Evolutionary conservation across 2,888 invertebrate genomes (phyloP), one percentile per base, ranked within the genome.

Genomic region (Pteria penguin): DNA sequence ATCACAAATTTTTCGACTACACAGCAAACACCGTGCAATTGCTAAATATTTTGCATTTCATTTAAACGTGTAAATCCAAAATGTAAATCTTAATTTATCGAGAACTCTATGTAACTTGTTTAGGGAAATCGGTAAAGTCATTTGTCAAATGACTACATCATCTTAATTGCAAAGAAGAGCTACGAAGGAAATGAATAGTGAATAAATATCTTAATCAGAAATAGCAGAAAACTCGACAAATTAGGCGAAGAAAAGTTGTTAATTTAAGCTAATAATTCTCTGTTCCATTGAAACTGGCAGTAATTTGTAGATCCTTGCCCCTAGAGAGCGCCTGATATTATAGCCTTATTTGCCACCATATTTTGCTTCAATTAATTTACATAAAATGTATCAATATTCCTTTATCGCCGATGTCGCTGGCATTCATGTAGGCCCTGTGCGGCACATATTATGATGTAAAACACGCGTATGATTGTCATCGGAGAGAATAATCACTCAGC

Each of bases 301-400:
- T 36, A 36, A 36, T 36, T 36, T 36, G 45, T 32, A 1, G 32
- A 29, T 32, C 68, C 57, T 57, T 68, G 55, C 57, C 45, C 45
- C 14, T 36, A 14, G 45, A 14, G 14, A 36, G 45, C 14, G 45
- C 14, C 45, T 36, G 52, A 36, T 61, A 61, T 27, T 61, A 14
- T 60, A 22, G 29, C 33, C 32, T n/a, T 60, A 61, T 60, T 70
- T 61, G 58, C 61, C 45, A 45, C 61, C 61, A 70, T 52, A 61
- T 70, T 61, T 70, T 27, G 70, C 8, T 61, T 45, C 31, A 26
- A 31, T 45, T 36, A 36, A 70, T 70, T 63, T 32, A 45, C 61
- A 61, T 32, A 45, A 45, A n/a, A 24, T 61, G 32, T 22, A 52
- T 24, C 70, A 27, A 52, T 70, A 61, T 27, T 32, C 45, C 29